Conservation (phyloP, 2,113 vertebrate species). For the Ammospiza caudacuta region DNA sequence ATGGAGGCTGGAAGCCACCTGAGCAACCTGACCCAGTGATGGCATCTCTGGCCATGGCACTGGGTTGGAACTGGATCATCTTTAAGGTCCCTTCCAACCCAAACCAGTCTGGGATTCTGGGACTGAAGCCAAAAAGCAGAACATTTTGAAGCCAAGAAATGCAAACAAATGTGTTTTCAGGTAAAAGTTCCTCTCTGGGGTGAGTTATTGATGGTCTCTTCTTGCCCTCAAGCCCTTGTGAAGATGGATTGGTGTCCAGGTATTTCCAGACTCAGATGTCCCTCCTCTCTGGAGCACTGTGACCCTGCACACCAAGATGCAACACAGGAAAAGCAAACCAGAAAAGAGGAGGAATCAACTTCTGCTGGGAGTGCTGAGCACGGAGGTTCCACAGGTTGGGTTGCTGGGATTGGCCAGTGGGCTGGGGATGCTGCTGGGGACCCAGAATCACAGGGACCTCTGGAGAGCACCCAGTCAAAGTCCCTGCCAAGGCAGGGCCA, state of each 20-base stretch:
- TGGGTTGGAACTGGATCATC: background rate
- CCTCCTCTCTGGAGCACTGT: background rate
- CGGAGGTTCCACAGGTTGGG: fast-evolving
- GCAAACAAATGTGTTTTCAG: background rate
- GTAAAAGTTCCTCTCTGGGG: background rate
- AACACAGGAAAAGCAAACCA: background rate
- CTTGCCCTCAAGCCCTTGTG: background rate
- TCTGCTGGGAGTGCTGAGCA: background rate
- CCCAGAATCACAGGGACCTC: background rate
- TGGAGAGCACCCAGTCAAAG: background rate
- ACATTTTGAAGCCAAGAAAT: background rate
- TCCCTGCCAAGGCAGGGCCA: background rate
- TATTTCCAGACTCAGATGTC: background rate
- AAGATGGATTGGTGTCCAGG: background rate
- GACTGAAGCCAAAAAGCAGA: background rate
- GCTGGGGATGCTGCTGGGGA: background rate
- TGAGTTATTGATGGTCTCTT: background rate
- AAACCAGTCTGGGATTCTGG: background rate
- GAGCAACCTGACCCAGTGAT: background rate
- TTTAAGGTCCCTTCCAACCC: background rate
- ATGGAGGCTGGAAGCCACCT: background rate
- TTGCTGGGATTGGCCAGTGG: fast-evolving
- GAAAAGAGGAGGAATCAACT: background rate
- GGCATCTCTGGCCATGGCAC: background rate
- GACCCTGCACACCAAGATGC: background rate